Conservation (phyloP, 1,140 invertebrate genomes). For the Chelonus insularis region DNA sequence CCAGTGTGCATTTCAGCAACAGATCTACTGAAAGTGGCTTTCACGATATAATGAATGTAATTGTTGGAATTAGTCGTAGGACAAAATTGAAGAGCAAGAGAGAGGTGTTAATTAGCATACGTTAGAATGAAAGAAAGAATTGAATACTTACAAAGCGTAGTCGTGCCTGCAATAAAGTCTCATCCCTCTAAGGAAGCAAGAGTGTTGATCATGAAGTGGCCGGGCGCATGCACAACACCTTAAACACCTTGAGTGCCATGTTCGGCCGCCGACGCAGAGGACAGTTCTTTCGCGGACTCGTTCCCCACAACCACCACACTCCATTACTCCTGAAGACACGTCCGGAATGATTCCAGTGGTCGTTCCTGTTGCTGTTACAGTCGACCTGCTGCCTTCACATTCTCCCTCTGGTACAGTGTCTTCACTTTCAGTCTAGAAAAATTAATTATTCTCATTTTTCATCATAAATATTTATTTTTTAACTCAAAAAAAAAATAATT, state of each 20-base stretch:
- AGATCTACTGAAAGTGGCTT: too few species aligned
- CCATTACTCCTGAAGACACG: conserved; percentile 42
- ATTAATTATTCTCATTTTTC: too few species aligned
- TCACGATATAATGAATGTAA: too few species aligned
- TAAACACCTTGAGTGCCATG: conserved; percentile 56
- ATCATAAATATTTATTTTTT: too few species aligned
- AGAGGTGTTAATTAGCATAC: not conserved
- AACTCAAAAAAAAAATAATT: not conserved
- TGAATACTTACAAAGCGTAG: conserved; percentile 54
- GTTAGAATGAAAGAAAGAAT: not conserved
- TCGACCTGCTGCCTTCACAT: conserved; percentile 26
- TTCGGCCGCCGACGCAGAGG: conserved; percentile 55
- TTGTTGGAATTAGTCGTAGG: not conserved
- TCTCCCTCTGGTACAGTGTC: conserved; percentile 29
- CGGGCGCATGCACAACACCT: conserved; percentile 54
- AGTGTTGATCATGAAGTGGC: conserved; percentile 56
- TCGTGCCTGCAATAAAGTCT: conserved; percentile 57
- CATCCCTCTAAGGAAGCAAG: conserved; percentile 55
- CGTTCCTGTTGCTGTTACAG: conserved; percentile 18
- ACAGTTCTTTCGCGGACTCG: conserved; percentile 53
- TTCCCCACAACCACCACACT: conserved; percentile 57
- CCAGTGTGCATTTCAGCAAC: too few species aligned
- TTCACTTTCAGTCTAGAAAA: conserved; percentile 30
- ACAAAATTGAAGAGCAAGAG: not conserved
- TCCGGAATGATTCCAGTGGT: conserved; percentile 29